phyloP scores from a whole-genome alignment of 1,140 invertebrate species.

The Polypedilum pembai region DNA sequence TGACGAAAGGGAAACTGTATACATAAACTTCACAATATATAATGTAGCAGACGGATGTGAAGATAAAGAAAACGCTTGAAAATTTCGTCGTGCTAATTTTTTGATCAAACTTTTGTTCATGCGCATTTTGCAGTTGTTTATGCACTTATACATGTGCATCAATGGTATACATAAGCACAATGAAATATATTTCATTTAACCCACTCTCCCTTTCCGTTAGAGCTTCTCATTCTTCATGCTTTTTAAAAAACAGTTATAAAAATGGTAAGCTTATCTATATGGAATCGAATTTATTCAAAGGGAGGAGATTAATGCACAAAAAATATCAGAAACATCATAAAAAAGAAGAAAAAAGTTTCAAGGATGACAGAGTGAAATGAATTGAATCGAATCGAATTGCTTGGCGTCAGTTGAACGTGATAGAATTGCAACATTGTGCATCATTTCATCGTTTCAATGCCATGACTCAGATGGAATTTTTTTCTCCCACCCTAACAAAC shows the following conservation, averaged over 20 bases:
- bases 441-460: neutral
- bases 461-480: conserved; percentile 6
- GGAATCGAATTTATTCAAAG: too few species aligned
- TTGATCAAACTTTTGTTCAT: neutral
- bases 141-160: conserved; percentile 10
- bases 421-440: neutral
- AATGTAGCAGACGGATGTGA: neutral
- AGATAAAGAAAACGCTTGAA: neutral
- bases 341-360: neutral
- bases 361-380: neutral
- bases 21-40: neutral
- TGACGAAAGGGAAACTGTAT: conserved; percentile 4
- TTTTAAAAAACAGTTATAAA: too few species aligned
- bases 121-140: conserved; percentile 16
- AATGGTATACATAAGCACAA: neutral
- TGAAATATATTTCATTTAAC: neutral
- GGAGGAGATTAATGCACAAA: too few species aligned
- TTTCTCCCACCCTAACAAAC: neutral
- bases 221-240: neutral
- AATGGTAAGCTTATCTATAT: too few species aligned
- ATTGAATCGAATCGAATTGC: neutral
- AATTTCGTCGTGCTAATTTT: neutral
- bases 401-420: conserved; percentile 15
- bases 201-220: conserved; percentile 15
- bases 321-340: too few species aligned